Conservation (phyloP, 2,113 vertebrate species). For the Boulengerochromis microlepis region DNA sequence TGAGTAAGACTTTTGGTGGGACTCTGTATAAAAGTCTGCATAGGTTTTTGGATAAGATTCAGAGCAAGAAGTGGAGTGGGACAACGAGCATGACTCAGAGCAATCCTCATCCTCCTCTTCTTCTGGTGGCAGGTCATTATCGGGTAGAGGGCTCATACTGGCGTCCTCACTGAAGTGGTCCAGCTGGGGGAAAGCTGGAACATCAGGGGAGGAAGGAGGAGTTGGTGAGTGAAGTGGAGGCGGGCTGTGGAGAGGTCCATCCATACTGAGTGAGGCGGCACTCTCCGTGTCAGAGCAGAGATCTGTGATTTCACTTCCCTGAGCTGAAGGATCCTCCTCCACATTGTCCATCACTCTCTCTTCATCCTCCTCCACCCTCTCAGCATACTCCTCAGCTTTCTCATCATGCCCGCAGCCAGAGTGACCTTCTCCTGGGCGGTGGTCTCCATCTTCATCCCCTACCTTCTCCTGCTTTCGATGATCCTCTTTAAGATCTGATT, state of each 20-base stretch:
- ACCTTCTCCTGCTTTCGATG: background rate
- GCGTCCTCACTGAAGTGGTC: constrained; percentile 57
- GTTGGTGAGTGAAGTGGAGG: constrained; percentile 62
- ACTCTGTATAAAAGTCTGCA: constrained; percentile 54
- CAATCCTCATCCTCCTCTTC: constrained; percentile 47
- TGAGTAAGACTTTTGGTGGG: constrained; percentile 46
- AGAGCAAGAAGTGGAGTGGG: constrained; percentile 28
- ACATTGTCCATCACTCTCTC: constrained; percentile 3
- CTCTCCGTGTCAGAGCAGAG: constrained; percentile 67
- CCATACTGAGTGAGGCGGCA: constrained; percentile 65
- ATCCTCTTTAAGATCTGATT: background rate
- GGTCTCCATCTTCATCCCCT: background rate
- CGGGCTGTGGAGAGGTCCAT: constrained; percentile 65
- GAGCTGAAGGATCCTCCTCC: constrained; percentile 24
- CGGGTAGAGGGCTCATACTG: constrained; percentile 48
- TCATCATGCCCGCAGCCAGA: background rate
- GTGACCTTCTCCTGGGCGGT: background rate
- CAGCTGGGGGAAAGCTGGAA: constrained; percentile 47
- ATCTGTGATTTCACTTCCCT: constrained; percentile 43
- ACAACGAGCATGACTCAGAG: constrained; percentile 41
- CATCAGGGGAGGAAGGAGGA: constrained; percentile 55
- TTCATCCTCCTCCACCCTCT: constrained; percentile 16
- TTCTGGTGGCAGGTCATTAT: constrained; percentile 43
- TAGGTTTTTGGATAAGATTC: constrained; percentile 54
- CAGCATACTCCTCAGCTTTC: background rate